A percentile compares a stretch with the other conserved stretches of the same genome.
Evolutionary conservation across 2,888 invertebrate genomes (phyloP).

Genomic region (Apotomis betuletana): DNA sequence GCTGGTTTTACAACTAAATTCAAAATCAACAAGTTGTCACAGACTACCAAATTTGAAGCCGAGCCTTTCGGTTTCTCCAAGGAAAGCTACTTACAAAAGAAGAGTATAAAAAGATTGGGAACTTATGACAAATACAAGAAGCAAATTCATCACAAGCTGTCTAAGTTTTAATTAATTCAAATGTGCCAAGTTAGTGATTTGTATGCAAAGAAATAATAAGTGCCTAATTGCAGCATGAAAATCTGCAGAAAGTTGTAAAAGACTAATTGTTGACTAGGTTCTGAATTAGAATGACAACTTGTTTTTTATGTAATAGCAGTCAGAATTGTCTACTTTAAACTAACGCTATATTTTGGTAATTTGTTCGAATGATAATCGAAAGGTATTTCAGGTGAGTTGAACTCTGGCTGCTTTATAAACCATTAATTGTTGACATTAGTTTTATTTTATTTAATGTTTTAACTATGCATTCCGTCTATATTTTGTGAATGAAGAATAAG

Average conservation of each 20-base stretch:
- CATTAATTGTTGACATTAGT: too few species aligned
- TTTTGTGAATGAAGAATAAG: too few species aligned
- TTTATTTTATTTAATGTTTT: too few species aligned
- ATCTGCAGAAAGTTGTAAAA: not conserved
- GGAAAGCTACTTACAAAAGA: slow-evolving; percentile 62
- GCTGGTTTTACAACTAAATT: slow-evolving; percentile 75
- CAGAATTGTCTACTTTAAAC: too few species aligned
- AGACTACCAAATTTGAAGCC: slow-evolving; percentile 66
- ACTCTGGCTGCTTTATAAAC: too few species aligned
- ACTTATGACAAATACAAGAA: slow-evolving; percentile 69
- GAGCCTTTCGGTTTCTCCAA: slow-evolving; percentile 66
- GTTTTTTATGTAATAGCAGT: too few species aligned
- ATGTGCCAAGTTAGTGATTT: slow-evolving; percentile 5
- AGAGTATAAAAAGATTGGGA: slow-evolving; percentile 66
- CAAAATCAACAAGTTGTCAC: slow-evolving; percentile 66
- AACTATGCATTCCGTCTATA: too few species aligned
- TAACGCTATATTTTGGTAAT: too few species aligned
- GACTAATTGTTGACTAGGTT: too few species aligned
- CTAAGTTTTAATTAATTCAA: slow-evolving; percentile 64
- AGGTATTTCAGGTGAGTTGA: too few species aligned
- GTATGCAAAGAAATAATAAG: not conserved
- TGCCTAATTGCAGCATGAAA: not conserved
- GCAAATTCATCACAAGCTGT: slow-evolving; percentile 65
- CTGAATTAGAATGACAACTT: too few species aligned
- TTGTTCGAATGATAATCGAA: too few species aligned